Evolutionary conservation across 2,113 vertebrate species (phyloP).

Genomic region (Trachemys scripta): DNA sequence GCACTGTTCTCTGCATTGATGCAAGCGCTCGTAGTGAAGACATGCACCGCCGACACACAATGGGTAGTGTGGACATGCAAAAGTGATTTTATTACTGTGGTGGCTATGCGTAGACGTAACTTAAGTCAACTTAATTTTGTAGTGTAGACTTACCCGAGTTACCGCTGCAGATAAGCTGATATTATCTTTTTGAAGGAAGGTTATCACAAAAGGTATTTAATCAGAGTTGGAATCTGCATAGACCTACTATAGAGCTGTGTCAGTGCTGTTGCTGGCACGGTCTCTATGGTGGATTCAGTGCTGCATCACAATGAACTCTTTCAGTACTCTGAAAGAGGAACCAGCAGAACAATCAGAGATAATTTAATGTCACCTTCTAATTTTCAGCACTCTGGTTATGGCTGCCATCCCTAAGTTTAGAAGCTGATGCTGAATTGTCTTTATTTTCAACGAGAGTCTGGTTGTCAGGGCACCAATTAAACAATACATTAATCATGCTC

Average conservation of each 20-base stretch:
- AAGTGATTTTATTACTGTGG: too few species aligned
- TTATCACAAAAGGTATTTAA: neutral
- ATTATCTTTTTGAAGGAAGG: neutral
- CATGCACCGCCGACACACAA: too few species aligned
- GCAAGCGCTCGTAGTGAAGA: too few species aligned
- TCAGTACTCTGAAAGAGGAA: neutral
- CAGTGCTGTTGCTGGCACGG: neutral
- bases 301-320: neutral
- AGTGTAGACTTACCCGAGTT: too few species aligned
- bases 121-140: too few species aligned
- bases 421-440: fast-evolving
- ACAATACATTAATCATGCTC: fast-evolving
- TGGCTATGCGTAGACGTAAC: too few species aligned
- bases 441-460: fast-evolving
- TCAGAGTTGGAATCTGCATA: neutral
- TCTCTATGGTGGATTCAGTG: neutral
- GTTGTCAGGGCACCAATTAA: neutral
- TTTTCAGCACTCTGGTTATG: fast-evolving
- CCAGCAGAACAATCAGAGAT: neutral
- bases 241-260: neutral
- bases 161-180: too few species aligned
- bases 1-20: too few species aligned
- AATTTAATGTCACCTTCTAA: neutral
- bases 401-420: fast-evolving
- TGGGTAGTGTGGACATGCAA: too few species aligned